Evolutionary conservation across 2,797 vertebrate genomes (phyloP).

Genomic region (Lepidocolaptes lacrymiger): DNA sequence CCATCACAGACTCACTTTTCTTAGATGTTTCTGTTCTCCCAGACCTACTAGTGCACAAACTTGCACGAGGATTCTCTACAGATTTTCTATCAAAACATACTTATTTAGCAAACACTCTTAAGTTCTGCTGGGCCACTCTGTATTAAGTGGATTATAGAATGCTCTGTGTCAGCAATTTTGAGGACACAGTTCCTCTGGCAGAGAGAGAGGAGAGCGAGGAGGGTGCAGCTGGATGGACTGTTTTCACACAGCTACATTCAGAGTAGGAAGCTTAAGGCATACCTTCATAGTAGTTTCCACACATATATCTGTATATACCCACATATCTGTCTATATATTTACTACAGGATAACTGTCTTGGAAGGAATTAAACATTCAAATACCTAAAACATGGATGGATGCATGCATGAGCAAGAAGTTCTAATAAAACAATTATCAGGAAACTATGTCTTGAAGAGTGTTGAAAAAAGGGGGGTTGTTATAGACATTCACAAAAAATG

Average conservation of each 20-base stretch:
- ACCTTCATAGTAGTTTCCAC: not conserved
- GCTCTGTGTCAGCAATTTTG: not conserved
- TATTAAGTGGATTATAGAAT: rapidly evolving
- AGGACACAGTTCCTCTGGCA: not conserved
- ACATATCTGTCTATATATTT: not conserved
- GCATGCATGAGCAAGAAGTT: not conserved
- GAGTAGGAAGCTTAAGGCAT: not conserved
- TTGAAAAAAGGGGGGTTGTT: not conserved
- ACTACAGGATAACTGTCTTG: not conserved
- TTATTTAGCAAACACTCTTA: not conserved
- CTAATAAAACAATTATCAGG: not conserved
- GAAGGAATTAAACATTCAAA: not conserved
- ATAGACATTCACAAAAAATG: not conserved
- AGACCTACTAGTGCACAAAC: not conserved
- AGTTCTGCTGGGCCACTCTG: not conserved
- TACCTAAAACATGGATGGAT: not conserved
- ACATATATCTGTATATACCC: not conserved
- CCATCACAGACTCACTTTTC: not conserved
- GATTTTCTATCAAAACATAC: not conserved
- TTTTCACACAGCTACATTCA: not conserved
- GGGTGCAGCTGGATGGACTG: not conserved
- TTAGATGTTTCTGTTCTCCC: not conserved
- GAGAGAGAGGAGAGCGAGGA: not conserved
- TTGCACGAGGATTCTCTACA: not conserved
- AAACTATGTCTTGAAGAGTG: not conserved